Evolutionary conservation across 2,888 invertebrate genomes (phyloP), one percentile per base, ranked within the genome.

Genomic region (Sisyra terminalis): DNA sequence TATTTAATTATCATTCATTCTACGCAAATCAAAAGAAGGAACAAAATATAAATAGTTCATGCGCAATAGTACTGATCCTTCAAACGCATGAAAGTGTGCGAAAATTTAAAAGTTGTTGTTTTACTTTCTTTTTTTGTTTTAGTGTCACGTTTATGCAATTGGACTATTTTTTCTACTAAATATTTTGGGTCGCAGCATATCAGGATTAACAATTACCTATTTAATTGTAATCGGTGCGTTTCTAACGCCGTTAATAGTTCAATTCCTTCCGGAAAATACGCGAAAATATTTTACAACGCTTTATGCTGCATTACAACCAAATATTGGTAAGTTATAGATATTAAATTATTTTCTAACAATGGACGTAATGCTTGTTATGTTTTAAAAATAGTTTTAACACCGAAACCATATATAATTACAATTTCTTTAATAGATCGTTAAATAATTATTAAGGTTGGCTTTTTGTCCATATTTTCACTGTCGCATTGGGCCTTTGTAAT

Each of bases 61-160:
- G 24, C 24, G 24, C 24, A 24, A 24, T 24, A 24, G 24, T 24
- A 5, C 24, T 24, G 24, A 24, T 24, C 24, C 24, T 35, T 29
- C 15, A 15, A 13, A 17, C 10, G 10, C 29, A 8, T 10, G 9
- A 13, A 11, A 16, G 29, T 34, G 10, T 40, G n/a, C 29, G 10
- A n/a, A n/a, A n/a, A n/a, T n/a, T n/a, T n/a, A n/a, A n/a, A n/a
- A n/a, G n/a, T n/a, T n/a, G n/a, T n/a, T n/a, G n/a, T n/a, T n/a
- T n/a, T n/a, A n/a, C n/a, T 38, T 14, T 44, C 13, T 24, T 42
- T 30, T 29, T 48, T 43, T 45, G 43, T 57, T 60, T 46, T 50
- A 65, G 65, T 64, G 63, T 49, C 62, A 61, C 47, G 50, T 55
- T 35, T 50, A 52, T 13, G 55, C 59, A 54, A 57, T 57, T 44